Base-by-base conservation (phyloP, 2,888 invertebrate genomes). In the Orchestes rusci region DNA sequence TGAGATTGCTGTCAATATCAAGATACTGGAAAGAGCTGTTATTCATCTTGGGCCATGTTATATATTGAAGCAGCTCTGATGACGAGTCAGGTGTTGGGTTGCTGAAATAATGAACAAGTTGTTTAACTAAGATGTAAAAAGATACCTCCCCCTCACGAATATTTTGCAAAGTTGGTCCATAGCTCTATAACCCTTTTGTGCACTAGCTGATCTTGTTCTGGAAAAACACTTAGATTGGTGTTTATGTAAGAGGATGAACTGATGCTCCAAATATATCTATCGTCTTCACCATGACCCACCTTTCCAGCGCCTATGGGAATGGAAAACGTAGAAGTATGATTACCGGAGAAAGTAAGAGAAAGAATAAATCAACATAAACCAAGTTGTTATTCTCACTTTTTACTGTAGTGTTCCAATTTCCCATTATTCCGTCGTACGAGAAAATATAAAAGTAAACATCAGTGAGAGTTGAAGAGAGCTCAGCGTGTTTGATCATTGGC, bases 131-230 rank as follows among this genome's bases (percentile, higher is more conserved):
- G 15, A 32, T 13, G 13, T 3, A 15, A 13, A 32, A 3, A 4
- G 13, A 15, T 4, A 4, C 32, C 4, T 13, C 4, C 3, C 13
- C 32, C 68, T 63, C 59, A 76, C 69, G 75, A 72, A 55, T 62
- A 63, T 59, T 73, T 75, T 0, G 79, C 80, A 59, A 82, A 82
- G 56, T 80, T 78, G 0, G 77, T 73, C 80, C 81, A 57, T 15
- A 57, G 33, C 39, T 32, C 49, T 3, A 53, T 46, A 39, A 59
- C 40, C n/a, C 57, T 47, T 1, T 50, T 42, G 19, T 51, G 54
- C 2, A 54, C 54, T 4, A 52, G 10, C 7, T 43, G 43, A 36
- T 58, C 57, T 16, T 35, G 29, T 29, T 29, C 18, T 10, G 45
- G 45, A 16, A 37, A 49, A 16, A 32, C 42, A 13, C 35, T 35